Evolutionary conservation across 2,797 vertebrate species (phyloP).

Genomic region (Alcedo quadribrachys): DNA sequence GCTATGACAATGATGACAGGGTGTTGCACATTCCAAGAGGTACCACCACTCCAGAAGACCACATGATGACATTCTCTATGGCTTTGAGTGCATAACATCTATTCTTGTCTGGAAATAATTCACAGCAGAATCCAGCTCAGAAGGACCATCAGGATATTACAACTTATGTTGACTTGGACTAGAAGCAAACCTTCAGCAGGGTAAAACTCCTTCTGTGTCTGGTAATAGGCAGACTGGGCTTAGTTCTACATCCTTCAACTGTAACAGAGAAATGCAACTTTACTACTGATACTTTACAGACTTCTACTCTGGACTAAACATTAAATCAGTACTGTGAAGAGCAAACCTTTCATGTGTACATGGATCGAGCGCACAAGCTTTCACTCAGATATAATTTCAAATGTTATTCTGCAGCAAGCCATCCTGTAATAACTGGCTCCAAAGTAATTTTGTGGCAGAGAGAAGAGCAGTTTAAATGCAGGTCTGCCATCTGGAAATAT

Average conservation of each 20-base stretch:
- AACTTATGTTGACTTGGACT: not conserved
- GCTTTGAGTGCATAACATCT: not conserved
- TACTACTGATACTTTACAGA: not conserved
- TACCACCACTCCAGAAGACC: not conserved
- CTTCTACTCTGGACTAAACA: not conserved
- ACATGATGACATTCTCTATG: too few species aligned
- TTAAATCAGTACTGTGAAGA: too few species aligned
- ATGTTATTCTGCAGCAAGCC: not conserved
- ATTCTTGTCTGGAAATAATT: not conserved
- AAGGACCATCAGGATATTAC: not conserved
- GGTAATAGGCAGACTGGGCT: not conserved
- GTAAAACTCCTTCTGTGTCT: not conserved
- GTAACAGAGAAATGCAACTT: not conserved
- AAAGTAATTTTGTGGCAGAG: not conserved
- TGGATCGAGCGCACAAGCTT: not conserved
- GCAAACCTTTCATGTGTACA: too few species aligned
- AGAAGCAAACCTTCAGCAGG: not conserved
- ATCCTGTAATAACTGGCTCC: not conserved
- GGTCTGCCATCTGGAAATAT: not conserved
- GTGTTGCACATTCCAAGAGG: rapidly evolving
- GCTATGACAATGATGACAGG: rapidly evolving
- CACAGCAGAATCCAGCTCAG: not conserved
- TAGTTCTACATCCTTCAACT: not conserved
- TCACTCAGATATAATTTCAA: not conserved
- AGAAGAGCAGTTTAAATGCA: rapidly evolving